phyloP scores from a whole-genome alignment of 2,888 invertebrate species.

The Lampropteryx suffumata region DNA sequence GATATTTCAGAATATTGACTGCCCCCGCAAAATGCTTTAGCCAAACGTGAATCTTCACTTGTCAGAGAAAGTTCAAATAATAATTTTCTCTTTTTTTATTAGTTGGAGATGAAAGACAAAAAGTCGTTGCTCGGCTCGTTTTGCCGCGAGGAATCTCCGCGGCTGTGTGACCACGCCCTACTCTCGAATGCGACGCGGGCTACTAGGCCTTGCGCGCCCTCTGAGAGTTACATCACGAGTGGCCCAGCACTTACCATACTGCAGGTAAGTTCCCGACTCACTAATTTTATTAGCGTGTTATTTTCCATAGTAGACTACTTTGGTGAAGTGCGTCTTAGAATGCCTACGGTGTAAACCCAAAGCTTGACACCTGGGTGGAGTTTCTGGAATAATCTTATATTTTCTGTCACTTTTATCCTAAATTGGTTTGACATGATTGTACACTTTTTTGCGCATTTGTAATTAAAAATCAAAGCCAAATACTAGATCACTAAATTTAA shows the following conservation, averaged over 20 bases:
- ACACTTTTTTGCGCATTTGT: no score
- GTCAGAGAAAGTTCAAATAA: no score
- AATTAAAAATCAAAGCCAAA: no score
- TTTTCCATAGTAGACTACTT: background rate
- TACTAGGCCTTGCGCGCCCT: constrained; percentile 86
- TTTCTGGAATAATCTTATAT: no score
- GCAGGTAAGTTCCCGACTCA: constrained; percentile 73
- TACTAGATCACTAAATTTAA: no score
- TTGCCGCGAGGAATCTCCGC: constrained; percentile 89
- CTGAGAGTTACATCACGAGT: constrained; percentile 90
- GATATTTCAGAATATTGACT: no score
- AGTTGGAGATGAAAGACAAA: constrained; percentile 76
- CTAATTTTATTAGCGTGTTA: background rate
- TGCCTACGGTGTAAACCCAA: background rate
- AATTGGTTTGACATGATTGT: no score
- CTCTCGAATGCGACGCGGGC: constrained; percentile 88
- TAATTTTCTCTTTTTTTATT: constrained; percentile 23
- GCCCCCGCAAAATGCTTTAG: no score
- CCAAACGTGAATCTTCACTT: no score
- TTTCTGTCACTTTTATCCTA: no score
- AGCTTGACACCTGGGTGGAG: no score
- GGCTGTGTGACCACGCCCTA: constrained; percentile 88
- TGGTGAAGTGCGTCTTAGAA: background rate
- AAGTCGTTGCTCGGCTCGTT: constrained; percentile 88
- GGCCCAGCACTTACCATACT: constrained; percentile 89